Evolutionary conservation across 2,797 vertebrate genomes (phyloP).

Genomic region (Sebastes kiyomatsui): DNA sequence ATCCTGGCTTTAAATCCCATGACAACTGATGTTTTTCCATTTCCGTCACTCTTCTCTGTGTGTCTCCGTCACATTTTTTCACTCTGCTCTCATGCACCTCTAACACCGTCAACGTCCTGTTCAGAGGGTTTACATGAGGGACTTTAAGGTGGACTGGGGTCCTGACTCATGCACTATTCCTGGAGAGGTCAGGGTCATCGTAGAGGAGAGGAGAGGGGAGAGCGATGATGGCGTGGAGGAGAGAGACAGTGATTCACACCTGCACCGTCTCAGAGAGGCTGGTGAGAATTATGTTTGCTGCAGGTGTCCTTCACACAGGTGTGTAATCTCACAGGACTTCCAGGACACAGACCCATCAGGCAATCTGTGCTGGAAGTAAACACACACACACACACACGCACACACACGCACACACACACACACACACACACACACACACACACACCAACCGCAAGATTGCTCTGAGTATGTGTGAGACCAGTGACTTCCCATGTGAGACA

Average conservation of each 20-base stretch:
- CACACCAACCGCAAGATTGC: slow-evolving; percentile 33
- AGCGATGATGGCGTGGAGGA: slow-evolving; percentile 2
- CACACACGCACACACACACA: slow-evolving; percentile 1
- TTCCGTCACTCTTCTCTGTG: neutral
- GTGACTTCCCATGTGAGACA: slow-evolving; percentile 52
- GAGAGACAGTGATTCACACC: slow-evolving; percentile 76
- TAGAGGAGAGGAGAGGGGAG: neutral
- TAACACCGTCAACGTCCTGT: slow-evolving; percentile 1
- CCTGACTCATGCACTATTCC: slow-evolving; percentile 64
- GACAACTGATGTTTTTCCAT: slow-evolving; percentile 12
- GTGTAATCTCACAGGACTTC: slow-evolving; percentile 67
- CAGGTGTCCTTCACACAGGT: slow-evolving; percentile 69
- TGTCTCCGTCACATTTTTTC: slow-evolving; percentile 10
- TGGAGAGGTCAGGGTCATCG: slow-evolving; percentile 34
- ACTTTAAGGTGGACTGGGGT: slow-evolving; percentile 10
- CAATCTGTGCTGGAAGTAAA: slow-evolving; percentile 46
- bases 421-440: slow-evolving; percentile 7
- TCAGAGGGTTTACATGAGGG: slow-evolving; percentile 10
- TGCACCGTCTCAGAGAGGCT: slow-evolving; percentile 38
- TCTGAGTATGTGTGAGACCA: slow-evolving; percentile 49
- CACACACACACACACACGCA: slow-evolving; percentile 15
- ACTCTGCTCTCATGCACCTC: neutral
- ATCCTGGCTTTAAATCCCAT: neutral
- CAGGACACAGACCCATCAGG: slow-evolving; percentile 39
- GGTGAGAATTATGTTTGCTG: slow-evolving; percentile 76